A percentile compares a stretch with the other conserved stretches of the same genome.
Evolutionary conservation across 2,113 vertebrate genomes (phyloP).

Genomic region (Lophura nycthemera): DNA sequence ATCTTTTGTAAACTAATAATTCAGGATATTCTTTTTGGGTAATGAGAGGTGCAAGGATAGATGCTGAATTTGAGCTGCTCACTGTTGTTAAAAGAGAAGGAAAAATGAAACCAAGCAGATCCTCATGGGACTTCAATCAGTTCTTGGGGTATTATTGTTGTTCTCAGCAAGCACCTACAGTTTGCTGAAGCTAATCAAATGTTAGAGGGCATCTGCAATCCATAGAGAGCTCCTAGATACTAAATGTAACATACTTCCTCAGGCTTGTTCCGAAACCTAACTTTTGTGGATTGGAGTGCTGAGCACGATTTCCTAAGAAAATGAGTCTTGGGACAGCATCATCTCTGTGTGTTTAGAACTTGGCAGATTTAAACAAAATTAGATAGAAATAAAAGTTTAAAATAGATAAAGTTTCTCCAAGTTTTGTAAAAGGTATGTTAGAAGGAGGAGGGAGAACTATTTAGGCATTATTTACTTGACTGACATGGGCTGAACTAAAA

Average conservation of each 20-base stretch:
- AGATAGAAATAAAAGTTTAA: background rate
- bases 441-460: background rate
- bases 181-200: background rate
- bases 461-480: background rate
- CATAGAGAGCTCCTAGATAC: background rate
- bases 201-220: background rate
- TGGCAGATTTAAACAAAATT: conserved; percentile 24
- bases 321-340: conserved; percentile 4
- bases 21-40: background rate
- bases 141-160: background rate
- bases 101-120: background rate
- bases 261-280: background rate
- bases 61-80: background rate
- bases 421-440: background rate
- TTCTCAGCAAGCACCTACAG: background rate
- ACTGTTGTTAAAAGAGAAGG: background rate
- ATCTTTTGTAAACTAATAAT: background rate
- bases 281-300: background rate
- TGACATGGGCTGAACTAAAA: background rate
- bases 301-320: background rate
- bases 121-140: background rate
- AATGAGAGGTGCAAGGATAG: background rate
- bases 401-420: background rate
- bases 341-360: background rate
- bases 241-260: background rate